Base-by-base conservation (phyloP, 2,113 vertebrate species). In the Sylvietta virens region DNA sequence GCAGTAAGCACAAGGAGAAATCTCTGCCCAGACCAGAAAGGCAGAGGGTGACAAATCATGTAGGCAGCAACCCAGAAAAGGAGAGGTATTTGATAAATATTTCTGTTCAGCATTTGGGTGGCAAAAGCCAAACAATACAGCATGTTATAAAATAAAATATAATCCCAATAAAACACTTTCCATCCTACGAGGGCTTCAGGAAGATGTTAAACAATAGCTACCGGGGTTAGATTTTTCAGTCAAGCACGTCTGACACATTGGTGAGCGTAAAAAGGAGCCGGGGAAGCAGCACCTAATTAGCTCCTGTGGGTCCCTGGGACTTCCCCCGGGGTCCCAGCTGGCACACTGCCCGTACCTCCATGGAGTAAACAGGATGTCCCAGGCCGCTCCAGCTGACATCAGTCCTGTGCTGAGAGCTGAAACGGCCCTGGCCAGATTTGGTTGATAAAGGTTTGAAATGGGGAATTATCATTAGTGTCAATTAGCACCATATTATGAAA, bases 281-380 rank as follows among this genome's bases (percentile, higher is more conserved):
- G 45, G 88, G 37, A 26, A 70, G 88, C 82, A 94, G 76, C 47
- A 3, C n/a, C 54, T 94, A 30, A 94, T 92, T 61, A 95, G 88
- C 7, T 88, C 65, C 85, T 72, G 48, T 8, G 24, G 50, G 86
- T 95, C 92, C 81, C 66, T 87, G 65, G 90, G 92, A 81, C 60
- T 93, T 91, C 83, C 92, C 94, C 73, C 3, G 8, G 87, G 91
- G 92, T 96, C 91, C 92, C 79, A 74, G 85, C 85, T 94, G 95
- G 91, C 42, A 3, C 4, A 0, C 28, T 11, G 82, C 94, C 96
- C 2, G 1, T 13, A 2, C 37, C 62, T 94, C 88, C 42, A 7
- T 10, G 86, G 67, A 93, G 94, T 96, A 96, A 97, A 97, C 96
- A 97, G 96, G 96, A 97, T 95, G 91, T 96, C 95, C 91, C 66